A percentile compares a stretch with the other conserved stretches of the same genome.
phyloP scores from a whole-genome alignment of 2,113 vertebrate genomes.

The Psilopogon haemacephalus region DNA sequence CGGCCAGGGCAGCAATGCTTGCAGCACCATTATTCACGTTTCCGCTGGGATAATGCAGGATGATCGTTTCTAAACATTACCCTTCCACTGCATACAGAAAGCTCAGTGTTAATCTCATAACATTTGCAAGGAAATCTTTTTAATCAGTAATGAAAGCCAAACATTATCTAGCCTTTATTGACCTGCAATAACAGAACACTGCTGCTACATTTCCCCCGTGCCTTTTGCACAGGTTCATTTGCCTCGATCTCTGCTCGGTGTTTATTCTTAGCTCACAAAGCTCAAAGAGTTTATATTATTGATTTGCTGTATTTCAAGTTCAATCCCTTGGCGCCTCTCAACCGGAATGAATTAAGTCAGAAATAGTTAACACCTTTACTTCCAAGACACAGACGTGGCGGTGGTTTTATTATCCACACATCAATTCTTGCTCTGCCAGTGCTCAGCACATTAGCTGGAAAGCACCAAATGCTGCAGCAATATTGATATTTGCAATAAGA shows the following conservation, averaged over 20 bases:
- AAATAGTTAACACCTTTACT: slow-evolving; percentile 37
- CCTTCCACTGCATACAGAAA: neutral
- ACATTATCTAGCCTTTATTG: slow-evolving; percentile 50
- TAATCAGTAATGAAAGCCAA: slow-evolving; percentile 43
- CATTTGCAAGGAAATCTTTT: slow-evolving; percentile 58
- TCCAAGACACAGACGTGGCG: neutral
- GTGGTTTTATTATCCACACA: neutral
- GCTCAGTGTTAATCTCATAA: slow-evolving; percentile 50
- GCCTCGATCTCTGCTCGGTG: neutral
- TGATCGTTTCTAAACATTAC: neutral
- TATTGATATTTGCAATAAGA: neutral
- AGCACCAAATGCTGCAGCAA: neutral
- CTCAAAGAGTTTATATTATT: slow-evolving; percentile 47
- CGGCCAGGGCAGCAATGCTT: neutral
- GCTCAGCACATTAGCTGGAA: neutral
- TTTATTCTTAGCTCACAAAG: slow-evolving; percentile 63
- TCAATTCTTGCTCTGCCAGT: neutral
- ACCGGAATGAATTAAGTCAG: slow-evolving; percentile 2
- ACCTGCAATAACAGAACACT: slow-evolving; percentile 13
- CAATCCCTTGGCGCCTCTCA: slow-evolving; percentile 21
- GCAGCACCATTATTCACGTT: neutral
- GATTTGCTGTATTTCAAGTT: slow-evolving; percentile 45
- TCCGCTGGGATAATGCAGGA: neutral
- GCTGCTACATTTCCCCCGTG: slow-evolving; percentile 1
- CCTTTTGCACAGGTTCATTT: slow-evolving; percentile 7